Percentiles rank a stretch among this genome's conserved stretches.
Evolutionary conservation across 2,888 invertebrate species (phyloP).

Genomic region (Congeria kusceri): DNA sequence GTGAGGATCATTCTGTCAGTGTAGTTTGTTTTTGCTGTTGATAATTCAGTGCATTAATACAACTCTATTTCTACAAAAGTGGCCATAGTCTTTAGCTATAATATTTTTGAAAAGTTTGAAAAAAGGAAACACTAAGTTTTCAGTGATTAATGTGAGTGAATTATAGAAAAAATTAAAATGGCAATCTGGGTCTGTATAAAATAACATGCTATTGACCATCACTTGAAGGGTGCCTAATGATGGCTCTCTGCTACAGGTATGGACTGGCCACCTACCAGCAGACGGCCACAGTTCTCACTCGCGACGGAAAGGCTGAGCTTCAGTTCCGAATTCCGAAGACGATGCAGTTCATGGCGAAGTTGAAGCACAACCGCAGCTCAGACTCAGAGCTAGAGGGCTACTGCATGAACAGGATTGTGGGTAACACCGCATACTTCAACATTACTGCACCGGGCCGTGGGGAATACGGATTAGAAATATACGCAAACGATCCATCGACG

Average conservation of each 20-base stretch:
- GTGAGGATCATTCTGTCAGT: no score
- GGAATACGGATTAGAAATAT: conserved; percentile 85
- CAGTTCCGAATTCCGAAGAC: conserved; percentile 80
- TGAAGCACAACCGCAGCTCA: conserved; percentile 80
- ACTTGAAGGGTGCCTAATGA: no score
- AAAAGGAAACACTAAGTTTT: no score
- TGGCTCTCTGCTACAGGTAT: conserved; percentile 81
- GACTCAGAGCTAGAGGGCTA: conserved; percentile 83
- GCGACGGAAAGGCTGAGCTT: conserved; percentile 83
- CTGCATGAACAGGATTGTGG: conserved; percentile 83
- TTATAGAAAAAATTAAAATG: no score
- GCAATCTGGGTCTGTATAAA: no score
- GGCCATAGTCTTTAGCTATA: no score
- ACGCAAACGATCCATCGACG: conserved; percentile 83
- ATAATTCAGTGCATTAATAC: no score
- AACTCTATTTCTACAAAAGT: no score
- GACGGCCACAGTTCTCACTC: conserved; percentile 82
- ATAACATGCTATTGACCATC: no score
- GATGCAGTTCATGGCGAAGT: conserved; percentile 85
- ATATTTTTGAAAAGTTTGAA: no score
- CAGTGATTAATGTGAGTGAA: no score
- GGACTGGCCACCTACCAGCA: conserved; percentile 82
- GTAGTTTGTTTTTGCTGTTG: no score
- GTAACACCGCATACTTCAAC: conserved; percentile 84
- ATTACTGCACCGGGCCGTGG: conserved; percentile 83